A percentile compares a stretch with the other conserved stretches of the same genome.
Conservation (phyloP, 2,113 vertebrate species). For the Peromyscus maniculatus region DNA sequence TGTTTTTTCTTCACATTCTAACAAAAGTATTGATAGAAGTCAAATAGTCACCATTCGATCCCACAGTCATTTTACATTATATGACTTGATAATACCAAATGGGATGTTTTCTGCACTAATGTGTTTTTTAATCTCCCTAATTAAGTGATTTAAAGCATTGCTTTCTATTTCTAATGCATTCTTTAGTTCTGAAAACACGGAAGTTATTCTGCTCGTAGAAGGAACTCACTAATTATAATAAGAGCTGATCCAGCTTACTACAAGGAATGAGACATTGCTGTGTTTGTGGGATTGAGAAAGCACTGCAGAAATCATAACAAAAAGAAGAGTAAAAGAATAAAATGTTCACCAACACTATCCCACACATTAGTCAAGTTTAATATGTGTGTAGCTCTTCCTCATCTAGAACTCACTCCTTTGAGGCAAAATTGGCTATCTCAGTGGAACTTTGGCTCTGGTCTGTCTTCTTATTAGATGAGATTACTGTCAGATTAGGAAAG, state of each 20-base stretch:
- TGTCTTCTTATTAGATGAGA: conserved; percentile 73
- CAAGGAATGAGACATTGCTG: not conserved
- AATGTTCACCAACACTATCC: not conserved
- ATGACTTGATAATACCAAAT: not conserved
- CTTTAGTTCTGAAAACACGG: conserved; percentile 1
- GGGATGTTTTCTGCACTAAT: not conserved
- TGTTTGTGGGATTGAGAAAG: not conserved
- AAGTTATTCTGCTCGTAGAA: not conserved
- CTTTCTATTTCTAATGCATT: not conserved
- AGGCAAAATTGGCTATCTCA: conserved; percentile 1
- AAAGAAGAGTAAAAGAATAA: not conserved
- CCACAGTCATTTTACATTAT: not conserved
- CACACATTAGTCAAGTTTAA: not conserved
- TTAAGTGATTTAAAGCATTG: not conserved
- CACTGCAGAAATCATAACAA: not conserved
- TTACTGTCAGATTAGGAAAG: conserved; percentile 75
- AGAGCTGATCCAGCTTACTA: not conserved
- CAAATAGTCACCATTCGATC: not conserved
- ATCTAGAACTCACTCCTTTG: not conserved
- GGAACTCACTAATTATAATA: not conserved
- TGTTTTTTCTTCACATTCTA: not conserved
- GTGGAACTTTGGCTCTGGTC: conserved; percentile 63
- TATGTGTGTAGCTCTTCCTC: not conserved
- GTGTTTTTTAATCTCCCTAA: not conserved
- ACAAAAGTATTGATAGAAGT: conserved; percentile 37